Percentiles rank a stretch among this genome's conserved stretches.
Evolutionary conservation across 2,888 invertebrate species (phyloP).

Genomic region (Stramonita haemastoma): DNA sequence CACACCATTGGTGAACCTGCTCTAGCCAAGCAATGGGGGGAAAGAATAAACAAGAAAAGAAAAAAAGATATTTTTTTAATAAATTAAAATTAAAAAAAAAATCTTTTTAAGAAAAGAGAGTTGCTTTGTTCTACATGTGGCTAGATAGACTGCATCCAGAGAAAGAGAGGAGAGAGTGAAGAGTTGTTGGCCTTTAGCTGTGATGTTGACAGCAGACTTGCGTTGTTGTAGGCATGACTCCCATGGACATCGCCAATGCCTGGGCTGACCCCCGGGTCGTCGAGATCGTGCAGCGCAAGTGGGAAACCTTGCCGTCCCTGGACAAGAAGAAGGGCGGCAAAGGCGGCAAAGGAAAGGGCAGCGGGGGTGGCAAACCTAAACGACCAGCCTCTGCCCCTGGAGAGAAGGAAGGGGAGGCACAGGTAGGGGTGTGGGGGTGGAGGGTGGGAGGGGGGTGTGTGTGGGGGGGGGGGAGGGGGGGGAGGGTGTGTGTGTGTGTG

Average conservation of each 20-base stretch:
- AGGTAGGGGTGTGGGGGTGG: neutral
- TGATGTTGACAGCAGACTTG: too few species aligned
- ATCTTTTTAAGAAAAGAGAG: too few species aligned
- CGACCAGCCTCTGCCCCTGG: constrained; percentile 60
- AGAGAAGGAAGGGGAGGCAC: constrained; percentile 43
- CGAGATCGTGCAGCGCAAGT: constrained; percentile 73
- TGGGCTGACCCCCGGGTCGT: constrained; percentile 76
- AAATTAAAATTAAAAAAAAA: too few species aligned
- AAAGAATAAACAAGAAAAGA: too few species aligned
- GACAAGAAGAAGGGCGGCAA: constrained; percentile 66
- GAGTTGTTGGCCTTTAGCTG: too few species aligned
- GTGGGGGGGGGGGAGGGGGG: neutral
- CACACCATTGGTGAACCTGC: too few species aligned
- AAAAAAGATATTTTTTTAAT: too few species aligned
- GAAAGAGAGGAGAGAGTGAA: too few species aligned
- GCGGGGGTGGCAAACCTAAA: constrained; percentile 56
- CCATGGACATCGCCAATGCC: constrained; percentile 73
- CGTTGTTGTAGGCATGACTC: constrained; percentile 67
- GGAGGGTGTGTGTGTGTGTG: neutral
- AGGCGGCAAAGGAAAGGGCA: constrained; percentile 59
- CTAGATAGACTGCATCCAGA: too few species aligned
- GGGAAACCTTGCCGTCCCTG: constrained; percentile 73
- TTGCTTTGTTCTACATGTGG: too few species aligned
- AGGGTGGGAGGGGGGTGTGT: neutral
- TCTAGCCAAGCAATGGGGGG: too few species aligned